Evolutionary conservation across 2,888 invertebrate genomes (phyloP).

Genomic region (Limulus polyphemus): DNA sequence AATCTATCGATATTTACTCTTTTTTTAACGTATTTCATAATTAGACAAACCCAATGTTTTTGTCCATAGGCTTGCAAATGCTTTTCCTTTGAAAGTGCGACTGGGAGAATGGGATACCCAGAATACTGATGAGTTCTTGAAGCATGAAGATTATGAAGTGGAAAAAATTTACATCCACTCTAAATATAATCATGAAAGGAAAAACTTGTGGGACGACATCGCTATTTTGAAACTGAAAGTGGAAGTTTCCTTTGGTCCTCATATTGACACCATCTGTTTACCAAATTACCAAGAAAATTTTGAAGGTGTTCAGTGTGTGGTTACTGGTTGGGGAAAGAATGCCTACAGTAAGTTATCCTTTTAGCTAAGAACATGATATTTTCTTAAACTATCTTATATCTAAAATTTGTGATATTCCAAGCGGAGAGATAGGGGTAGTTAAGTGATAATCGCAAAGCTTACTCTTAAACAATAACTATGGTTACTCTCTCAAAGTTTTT

Average conservation of each 20-base stretch:
- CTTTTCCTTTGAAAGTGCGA: slow-evolving; percentile 38
- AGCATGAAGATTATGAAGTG: slow-evolving; percentile 51
- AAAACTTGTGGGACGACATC: slow-evolving; percentile 21
- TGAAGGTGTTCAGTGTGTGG: slow-evolving; percentile 29
- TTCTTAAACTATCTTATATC: too few relatives aligned
- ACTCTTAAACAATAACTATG: too few relatives aligned
- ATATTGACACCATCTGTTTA: slow-evolving; percentile 24
- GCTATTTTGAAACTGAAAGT: slow-evolving; percentile 17
- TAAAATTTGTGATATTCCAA: too few relatives aligned
- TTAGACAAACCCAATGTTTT: too few relatives aligned
- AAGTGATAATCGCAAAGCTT: too few relatives aligned
- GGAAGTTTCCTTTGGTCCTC: slow-evolving; percentile 14
- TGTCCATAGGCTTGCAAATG: too few relatives aligned
- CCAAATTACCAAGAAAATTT: slow-evolving; percentile 25
- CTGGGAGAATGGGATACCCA: slow-evolving; percentile 74
- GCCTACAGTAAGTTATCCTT: slow-evolving; percentile 27
- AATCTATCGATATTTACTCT: too few relatives aligned
- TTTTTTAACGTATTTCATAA: too few relatives aligned
- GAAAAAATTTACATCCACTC: slow-evolving; percentile 14
- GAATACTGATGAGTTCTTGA: slow-evolving; percentile 51
- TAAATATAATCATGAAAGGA: slow-evolving; percentile 2
- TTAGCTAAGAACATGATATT: background rate
- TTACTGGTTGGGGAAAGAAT: slow-evolving; percentile 24
- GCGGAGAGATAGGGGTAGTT: too few relatives aligned
- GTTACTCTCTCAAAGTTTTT: too few relatives aligned